phyloP scores from a whole-genome alignment of 2,888 invertebrate genomes.

The Pandemis heparana region DNA sequence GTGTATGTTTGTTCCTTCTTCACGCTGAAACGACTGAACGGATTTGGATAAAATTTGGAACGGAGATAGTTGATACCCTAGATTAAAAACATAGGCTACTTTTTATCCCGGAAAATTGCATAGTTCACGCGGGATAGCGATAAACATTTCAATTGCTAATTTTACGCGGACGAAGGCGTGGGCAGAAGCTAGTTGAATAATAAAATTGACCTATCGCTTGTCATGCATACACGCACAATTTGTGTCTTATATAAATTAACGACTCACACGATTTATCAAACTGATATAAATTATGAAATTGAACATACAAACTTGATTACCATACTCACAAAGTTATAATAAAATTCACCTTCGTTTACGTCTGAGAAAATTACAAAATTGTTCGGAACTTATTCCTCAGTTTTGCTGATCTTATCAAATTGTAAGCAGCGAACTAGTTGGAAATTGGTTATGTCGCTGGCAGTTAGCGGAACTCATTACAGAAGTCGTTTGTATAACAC shows the following conservation, averaged over 20 bases:
- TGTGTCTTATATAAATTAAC: background rate
- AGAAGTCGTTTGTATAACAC: constrained; percentile 69
- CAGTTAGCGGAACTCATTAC: constrained; percentile 70
- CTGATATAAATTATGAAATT: background rate
- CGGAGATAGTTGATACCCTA: too few relatives aligned
- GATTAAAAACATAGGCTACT: too few relatives aligned
- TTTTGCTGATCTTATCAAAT: constrained; percentile 54
- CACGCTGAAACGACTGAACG: too few relatives aligned
- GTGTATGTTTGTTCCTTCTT: too few relatives aligned
- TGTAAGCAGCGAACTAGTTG: constrained; percentile 52
- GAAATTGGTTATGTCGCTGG: constrained; percentile 66
- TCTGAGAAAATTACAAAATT: constrained; percentile 44
- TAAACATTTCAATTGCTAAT: too few relatives aligned
- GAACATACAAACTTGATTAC: background rate
- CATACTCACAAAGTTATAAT: background rate
- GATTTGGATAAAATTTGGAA: too few relatives aligned
- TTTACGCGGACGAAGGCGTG: too few relatives aligned
- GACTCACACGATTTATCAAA: background rate
- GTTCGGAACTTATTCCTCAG: constrained; percentile 43
- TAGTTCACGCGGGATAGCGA: too few relatives aligned
- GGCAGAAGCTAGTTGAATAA: too few relatives aligned
- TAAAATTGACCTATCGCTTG: background rate
- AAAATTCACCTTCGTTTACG: constrained; percentile 25
- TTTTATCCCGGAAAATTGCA: too few relatives aligned
- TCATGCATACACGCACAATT: background rate